Evolutionary conservation across 37 sponge, comb jelly and placozoan genomes (phyloP), one percentile per base, ranked within the genome.

Genomic region (Corticium candelabrum): DNA sequence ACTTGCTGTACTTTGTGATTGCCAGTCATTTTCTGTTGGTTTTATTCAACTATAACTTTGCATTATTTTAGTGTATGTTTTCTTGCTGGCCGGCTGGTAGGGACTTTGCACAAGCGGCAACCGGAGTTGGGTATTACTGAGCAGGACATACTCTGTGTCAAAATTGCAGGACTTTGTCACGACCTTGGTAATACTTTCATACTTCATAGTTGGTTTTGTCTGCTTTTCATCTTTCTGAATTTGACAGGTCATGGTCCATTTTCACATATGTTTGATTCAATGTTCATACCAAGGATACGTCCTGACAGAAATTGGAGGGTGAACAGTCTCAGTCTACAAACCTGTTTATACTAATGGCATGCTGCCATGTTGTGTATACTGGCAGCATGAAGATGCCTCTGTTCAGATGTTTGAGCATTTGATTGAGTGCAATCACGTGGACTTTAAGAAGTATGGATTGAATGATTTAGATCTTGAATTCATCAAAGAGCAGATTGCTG

Each of bases 101-200:
- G 86, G 41, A 86, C 62, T 7, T 76, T 99, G 40, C 85, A 82
- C 31, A 79, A 78, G 75, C 88, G 82, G 40, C 96, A 90, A 68
- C 87, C 94, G 37, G 86, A 92, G 68, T 80, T 96, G 34, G 76
- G 35, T 35, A 99, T 99, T 67, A 90, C 96, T 77, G 77, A 79
- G 37, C 57, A 78, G 40, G 99, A 99, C 78, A 74, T 93, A 1
- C 87, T 99, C 37, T 95, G 96, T 92, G 93, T 95, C 37, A 90
- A 86, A 73, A 84, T 99, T 37, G 97, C 91, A 29, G 97, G 94
- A 2, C 79, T 96, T 35, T 96, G 96, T 67, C 96, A 96, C 70
- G 96, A 96, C 68, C 75, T 96, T 34, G 96, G 93, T 87, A 32
- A 73, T 29, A 30, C 73, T 43, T 43, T 43, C 56, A 5, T 43